Conservation (phyloP, 2,113 vertebrate genomes). For the Osmerus mordax region DNA sequence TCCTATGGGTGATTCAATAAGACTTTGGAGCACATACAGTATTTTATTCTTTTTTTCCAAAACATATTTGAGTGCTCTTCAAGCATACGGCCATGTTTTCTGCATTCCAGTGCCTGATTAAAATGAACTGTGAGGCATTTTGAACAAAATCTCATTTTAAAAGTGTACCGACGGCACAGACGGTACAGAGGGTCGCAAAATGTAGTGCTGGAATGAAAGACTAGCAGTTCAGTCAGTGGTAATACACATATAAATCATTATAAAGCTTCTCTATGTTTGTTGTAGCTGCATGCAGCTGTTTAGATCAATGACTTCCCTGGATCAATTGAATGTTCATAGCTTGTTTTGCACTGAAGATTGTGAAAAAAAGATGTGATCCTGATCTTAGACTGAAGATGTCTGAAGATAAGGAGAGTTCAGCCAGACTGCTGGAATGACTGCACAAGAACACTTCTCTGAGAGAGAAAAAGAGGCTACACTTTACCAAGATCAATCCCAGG, state of each 20-base stretch:
- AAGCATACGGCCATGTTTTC: neutral
- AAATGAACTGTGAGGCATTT: too few species aligned
- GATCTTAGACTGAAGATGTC: neutral
- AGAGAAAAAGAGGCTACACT: constrained; percentile 54
- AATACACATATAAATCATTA: neutral
- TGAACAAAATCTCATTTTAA: too few species aligned
- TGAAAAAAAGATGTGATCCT: neutral
- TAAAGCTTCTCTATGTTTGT: neutral
- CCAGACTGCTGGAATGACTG: constrained; percentile 34
- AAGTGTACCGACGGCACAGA: too few species aligned
- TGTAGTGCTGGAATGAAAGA: too few species aligned
- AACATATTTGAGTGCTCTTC: neutral
- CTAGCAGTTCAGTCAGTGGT: too few species aligned
- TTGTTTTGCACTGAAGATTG: constrained; percentile 18
- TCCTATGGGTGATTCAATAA: constrained; percentile 1
- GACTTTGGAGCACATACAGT: constrained; percentile 2
- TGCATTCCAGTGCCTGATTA: neutral
- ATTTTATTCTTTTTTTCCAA: neutral
- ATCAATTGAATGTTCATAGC: constrained; percentile 30
- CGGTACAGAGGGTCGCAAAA: too few species aligned
- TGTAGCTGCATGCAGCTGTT: neutral
- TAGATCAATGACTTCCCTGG: constrained; percentile 3
- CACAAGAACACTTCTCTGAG: constrained; percentile 39
- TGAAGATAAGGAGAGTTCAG: neutral
- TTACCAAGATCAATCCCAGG: constrained; percentile 51